Base-by-base conservation (phyloP, 1,140 invertebrate genomes). In the Plectus sambesii region DNA sequence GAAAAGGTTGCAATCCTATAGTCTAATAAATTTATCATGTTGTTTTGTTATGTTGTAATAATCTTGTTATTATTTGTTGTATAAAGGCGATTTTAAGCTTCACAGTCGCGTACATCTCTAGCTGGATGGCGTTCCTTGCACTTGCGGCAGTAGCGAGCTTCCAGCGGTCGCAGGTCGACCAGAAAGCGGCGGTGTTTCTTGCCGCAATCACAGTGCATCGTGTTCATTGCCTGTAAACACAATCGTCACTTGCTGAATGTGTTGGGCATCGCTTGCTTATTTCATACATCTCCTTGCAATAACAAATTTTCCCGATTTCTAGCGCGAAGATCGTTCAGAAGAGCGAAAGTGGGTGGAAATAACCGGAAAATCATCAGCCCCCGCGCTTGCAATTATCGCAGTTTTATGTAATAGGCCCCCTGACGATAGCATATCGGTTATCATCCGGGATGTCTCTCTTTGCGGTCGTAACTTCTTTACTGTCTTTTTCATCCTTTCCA, bases 81-180 rank as follows among this genome's bases (percentile, higher is more conserved):
- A n/a, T n/a, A n/a, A n/a, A n/a, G n/a, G n/a, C n/a, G n/a, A n/a
- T n/a, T n/a, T n/a, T n/a, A n/a, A n/a, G n/a, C n/a, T 59, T 64
- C 64, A 85, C 85, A 75, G 90, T n/a, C n/a, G n/a, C 59, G 63
- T 64, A 85, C 85, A 75, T 90, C 86, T 75, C 85, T 83, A 30
- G 85, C 86, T 47, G 84, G 81, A 74, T 93, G 87, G 56, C 82
- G 77, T 61, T 85, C 87, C 71, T 85, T 84, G 73, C 87, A 92
- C 53, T 82, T 80, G 53, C 79, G 76, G 75, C 87, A 93, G 72
- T 83, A 85, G 26, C 87, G 76, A 24, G 87, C 87, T 38, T 85
- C 85, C 71, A 87, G 89, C 68, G 81, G 82, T 33, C 85, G 84
- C 63, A 86, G 76, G 55, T 84, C 81, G 19, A 84, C 82, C 63